phyloP scores from a whole-genome alignment of 2,797 vertebrate species.

The Acipenser ruthenus region DNA sequence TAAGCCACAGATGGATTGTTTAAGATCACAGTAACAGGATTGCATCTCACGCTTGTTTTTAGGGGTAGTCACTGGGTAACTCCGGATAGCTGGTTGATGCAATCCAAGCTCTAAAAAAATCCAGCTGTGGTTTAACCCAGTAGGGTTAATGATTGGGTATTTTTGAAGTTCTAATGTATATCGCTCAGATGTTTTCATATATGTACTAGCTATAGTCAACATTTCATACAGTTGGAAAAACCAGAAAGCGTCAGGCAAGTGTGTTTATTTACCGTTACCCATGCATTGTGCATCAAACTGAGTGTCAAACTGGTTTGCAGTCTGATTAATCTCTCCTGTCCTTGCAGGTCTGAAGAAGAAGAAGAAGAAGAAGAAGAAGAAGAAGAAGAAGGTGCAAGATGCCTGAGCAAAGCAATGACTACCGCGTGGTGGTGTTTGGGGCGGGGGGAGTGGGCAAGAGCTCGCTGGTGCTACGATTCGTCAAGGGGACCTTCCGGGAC shows the following conservation, averaged over 20 bases:
- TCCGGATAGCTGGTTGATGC: too few species aligned
- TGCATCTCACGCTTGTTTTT: too few species aligned
- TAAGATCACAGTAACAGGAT: too few species aligned
- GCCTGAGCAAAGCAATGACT: conserved; percentile 95
- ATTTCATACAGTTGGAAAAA: background rate
- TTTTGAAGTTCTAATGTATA: too few species aligned
- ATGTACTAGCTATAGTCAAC: too few species aligned
- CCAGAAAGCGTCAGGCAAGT: background rate
- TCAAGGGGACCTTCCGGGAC: conserved; percentile 91
- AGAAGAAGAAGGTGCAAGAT: conserved; percentile 58
- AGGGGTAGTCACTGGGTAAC: too few species aligned
- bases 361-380: background rate
- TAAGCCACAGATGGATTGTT: too few species aligned
- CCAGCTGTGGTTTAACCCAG: too few species aligned
- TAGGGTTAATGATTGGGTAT: too few species aligned
- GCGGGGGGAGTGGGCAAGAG: conserved; percentile 92
- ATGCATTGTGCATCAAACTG: background rate
- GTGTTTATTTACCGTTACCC: background rate
- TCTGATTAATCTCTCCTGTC: conserved; percentile 2
- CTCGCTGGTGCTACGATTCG: conserved; percentile 90
- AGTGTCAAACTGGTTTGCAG: background rate
- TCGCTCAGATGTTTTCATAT: too few species aligned
- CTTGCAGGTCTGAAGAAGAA: conserved; percentile 13
- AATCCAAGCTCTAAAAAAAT: too few species aligned
- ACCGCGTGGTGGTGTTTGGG: conserved; percentile 92